A percentile compares a stretch with the other conserved stretches of the same genome.
Conservation (phyloP, 2,113 vertebrate genomes). For the Nesogale talazaci region DNA sequence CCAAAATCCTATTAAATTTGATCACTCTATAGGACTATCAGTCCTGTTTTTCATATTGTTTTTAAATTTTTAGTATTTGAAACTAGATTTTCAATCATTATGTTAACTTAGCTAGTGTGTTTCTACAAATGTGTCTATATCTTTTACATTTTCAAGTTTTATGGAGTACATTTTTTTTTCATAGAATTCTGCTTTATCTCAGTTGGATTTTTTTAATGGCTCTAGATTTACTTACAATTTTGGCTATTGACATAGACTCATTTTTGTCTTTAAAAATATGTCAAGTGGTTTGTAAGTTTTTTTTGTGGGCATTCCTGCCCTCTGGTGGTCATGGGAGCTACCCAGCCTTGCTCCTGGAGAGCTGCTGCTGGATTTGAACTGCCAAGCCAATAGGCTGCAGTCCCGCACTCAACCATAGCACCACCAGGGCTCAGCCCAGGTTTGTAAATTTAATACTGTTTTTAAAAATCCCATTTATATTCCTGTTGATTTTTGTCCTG, state of each 20-base stretch:
- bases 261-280: not conserved
- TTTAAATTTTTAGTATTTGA: too few relatives aligned
- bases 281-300: not conserved
- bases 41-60: too few relatives aligned
- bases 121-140: not conserved
- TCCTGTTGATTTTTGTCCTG: not conserved
- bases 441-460: not conserved
- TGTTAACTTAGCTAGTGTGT: not conserved
- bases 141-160: not conserved
- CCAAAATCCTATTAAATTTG: too few relatives aligned
- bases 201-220: not conserved
- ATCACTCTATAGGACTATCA: too few relatives aligned
- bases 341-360: too few relatives aligned
- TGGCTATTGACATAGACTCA: not conserved
- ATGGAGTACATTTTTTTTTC: not conserved
- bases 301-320: too few relatives aligned
- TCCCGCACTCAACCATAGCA: too few relatives aligned
- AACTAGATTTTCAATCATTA: too few relatives aligned
- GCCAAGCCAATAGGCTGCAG: too few relatives aligned
- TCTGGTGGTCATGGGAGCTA: too few relatives aligned
- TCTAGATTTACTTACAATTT: not conserved
- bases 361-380: too few relatives aligned
- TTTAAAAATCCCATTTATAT: not conserved
- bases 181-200: not conserved
- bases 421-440: too few relatives aligned